Base-by-base conservation (phyloP, 2,797 vertebrate genomes). In the Pipistrellus kuhlii region DNA sequence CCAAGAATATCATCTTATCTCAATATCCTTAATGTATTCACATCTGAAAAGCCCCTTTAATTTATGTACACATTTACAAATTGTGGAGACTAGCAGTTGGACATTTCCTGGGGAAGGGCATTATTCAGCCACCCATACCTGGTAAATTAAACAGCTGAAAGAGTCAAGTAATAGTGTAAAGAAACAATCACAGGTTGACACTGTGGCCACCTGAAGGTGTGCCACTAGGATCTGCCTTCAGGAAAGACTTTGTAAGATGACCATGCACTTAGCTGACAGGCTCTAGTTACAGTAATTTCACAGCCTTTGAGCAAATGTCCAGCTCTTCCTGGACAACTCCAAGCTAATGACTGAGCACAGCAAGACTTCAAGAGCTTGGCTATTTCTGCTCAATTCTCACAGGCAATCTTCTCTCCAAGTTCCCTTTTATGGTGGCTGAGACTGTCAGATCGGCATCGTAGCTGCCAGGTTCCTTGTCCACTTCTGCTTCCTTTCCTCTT, bases 91-190 rank as follows among this genome's bases (percentile, higher is more conserved):
- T 68, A 18, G 13, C 17, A 64, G 23, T 14, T 64, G 14, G 17
- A 35, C 23, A 62, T 48, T 53, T 75, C 10, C 10, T 21, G 30
- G 18, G 15, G 1, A 2, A 3, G 1, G 21, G 5, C 7, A 0
- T n/a, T 41, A 41, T 8, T 57, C 23, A 88, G 46, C 18, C 48
- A 55, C 25, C 21, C 23, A 8, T 1, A 32, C 7, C 6, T 48
- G 48, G 13, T 20, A 15, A 44, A 2, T 9, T 20, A 21, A 81
- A 55, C 8, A 64, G 27, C 30, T 8, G 8, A 2, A 68, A 51
- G 23, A 73, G 14, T 68, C 23, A 75, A 44, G 69, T 38, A 35
- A 57, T 8, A 75, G 38, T 27, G 11, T 1, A 53, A 57, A 78
- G 41, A 4, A 69, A 25, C 2, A 41, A 25, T 21, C 7, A 66